These are phyloP conservation scores for Aegithalos caudatus DNA, from an alignment of 2,113 vertebrate genomes.

Conservation along the genomic window DNA sequence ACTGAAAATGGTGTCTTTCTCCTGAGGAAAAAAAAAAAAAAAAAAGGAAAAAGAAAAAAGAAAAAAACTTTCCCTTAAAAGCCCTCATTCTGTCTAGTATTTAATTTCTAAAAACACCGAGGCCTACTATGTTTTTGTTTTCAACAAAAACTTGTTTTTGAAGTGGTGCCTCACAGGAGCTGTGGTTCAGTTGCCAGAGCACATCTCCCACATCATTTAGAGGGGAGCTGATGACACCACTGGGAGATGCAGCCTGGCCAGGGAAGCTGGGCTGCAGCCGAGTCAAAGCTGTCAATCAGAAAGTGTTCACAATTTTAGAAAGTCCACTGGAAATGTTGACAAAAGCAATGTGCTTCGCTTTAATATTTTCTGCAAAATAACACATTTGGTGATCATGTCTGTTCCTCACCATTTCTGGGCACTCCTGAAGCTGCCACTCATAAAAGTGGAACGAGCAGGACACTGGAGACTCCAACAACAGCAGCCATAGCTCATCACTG, in stretches of 20 bases:
- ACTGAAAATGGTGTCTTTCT: background rate
- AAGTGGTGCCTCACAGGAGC: background rate
- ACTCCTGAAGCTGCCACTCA: background rate
- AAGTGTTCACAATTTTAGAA: background rate
- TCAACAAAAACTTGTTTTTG: background rate
- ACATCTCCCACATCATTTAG: background rate
- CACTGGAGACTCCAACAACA: background rate
- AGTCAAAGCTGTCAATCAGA: background rate
- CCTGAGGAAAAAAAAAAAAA: too few relatives aligned
- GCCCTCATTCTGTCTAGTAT: background rate
- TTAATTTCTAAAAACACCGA: background rate
- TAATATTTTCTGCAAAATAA: background rate
- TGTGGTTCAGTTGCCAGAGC: background rate
- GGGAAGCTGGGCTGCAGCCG: background rate
- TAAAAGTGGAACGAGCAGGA: background rate
- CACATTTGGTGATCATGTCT: background rate
- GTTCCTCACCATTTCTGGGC: background rate
- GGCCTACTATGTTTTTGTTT: background rate
- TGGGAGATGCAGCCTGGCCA: background rate
- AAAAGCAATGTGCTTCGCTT: accelerated
- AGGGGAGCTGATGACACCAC: background rate
- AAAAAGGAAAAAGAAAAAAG: too few relatives aligned
- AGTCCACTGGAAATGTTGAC: background rate
- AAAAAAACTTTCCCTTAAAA: background rate
- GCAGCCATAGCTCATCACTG: background rate